phyloP scores from a whole-genome alignment of 2,888 invertebrate species.

The Megaustenia siamemsis region DNA sequence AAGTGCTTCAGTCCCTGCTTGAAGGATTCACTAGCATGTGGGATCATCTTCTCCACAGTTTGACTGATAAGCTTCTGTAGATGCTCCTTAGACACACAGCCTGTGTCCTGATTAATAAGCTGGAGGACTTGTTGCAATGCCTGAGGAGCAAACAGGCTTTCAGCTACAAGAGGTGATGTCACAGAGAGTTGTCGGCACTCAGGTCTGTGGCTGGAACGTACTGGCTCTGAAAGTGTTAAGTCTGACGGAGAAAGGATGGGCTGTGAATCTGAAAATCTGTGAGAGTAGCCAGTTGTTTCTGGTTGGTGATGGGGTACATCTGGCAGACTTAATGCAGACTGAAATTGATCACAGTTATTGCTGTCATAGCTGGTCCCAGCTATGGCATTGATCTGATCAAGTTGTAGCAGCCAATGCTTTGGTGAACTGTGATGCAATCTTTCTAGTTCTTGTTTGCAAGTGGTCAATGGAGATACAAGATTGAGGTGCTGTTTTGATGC shows the following conservation, averaged over 20 bases:
- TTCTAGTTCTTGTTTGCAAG: not conserved
- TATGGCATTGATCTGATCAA: not conserved
- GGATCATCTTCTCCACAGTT: conserved; percentile 16
- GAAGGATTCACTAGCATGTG: not conserved
- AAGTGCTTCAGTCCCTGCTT: not conserved
- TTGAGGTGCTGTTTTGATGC: not conserved
- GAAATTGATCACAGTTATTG: not conserved
- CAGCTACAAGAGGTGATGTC: not conserved
- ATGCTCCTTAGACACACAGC: not conserved
- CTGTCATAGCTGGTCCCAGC: not conserved
- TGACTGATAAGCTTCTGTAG: conserved; percentile 11
- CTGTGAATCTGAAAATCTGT: not conserved
- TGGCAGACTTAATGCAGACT: not conserved
- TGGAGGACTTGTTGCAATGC: not conserved
- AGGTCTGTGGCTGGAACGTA: not conserved
- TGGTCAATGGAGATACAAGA: not conserved
- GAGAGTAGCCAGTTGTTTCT: not conserved
- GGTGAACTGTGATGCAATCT: not conserved
- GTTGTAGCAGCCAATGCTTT: not conserved
- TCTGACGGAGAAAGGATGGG: not conserved
- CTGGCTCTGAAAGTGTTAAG: not conserved
- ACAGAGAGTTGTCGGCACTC: too few species aligned
- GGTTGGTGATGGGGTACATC: not conserved
- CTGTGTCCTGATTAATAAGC: not conserved
- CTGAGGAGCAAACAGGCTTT: not conserved